Base-by-base conservation (phyloP, 2,888 invertebrate genomes). In the Orthonychiurus folsomi region DNA sequence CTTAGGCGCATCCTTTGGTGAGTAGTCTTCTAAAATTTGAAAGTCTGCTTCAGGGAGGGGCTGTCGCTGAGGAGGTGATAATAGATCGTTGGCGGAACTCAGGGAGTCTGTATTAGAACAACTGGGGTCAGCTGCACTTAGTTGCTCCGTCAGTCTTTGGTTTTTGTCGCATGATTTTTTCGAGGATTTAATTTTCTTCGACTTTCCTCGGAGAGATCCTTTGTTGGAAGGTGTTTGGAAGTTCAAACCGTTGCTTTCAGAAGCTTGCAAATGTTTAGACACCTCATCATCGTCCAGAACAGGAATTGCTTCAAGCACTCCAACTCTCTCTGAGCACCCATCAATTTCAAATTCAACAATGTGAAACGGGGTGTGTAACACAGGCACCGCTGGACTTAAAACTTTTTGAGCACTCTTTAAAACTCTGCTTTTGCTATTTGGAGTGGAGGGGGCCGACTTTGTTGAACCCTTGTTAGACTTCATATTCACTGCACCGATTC, bases 1-100 rank as follows among this genome's bases (percentile, higher is more conserved):
- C 0, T 87, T 80, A 55, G 92, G 89, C 0, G 91, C 91, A 78
- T 90, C 89, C 73, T 85, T 83, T 59, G 90, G 87, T 73, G 85
- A 82, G 77, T 90, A 92, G 75, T 87, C 86, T 12, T 86, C 84
- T 57, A 92, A 81, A 62, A 89, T 81, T 68, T 82, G 81, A 75
- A 82, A 87, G 65, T 80, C 79, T 1, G 88, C 86, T 76, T 86
- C 86, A 1, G 88, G 88, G 63, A 88, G 37, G 15, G 5, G 5
- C 15, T 15, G 9, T 37, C 15, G 9, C 37, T 9, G 15, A 9
- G 5, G 5, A 9, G 37, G 9, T 37, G 5, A 15, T 37, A 9
- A 5, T 9, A 9, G 37, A 5, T 37, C 37, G 37, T 37, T 37
- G n/a, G n/a, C n/a, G n/a, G n/a, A n/a, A n/a, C n/a, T n/a, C n/a